Evolutionary conservation across 2,113 vertebrate genomes (phyloP).

Genomic region (Casuarius casuarius): DNA sequence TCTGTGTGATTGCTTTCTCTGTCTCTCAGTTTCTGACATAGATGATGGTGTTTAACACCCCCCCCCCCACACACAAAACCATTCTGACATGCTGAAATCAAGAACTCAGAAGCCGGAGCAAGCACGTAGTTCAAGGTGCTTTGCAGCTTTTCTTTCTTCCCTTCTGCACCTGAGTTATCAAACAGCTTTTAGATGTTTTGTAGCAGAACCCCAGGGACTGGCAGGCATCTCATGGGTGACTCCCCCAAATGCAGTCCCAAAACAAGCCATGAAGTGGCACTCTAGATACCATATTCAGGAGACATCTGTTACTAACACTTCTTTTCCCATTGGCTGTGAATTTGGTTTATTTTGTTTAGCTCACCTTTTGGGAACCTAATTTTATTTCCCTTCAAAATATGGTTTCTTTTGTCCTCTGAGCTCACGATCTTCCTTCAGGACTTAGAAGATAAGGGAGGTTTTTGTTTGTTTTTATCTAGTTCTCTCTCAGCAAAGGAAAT

Average conservation of each 20-base stretch:
- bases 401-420: neutral
- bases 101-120: neutral
- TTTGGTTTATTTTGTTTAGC: neutral
- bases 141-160: neutral
- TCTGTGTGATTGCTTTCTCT: neutral
- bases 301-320: neutral
- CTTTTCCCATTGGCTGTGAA: neutral
- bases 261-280: conserved; percentile 35
- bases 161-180: neutral
- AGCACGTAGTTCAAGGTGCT: neutral
- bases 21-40: neutral
- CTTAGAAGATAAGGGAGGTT: neutral
- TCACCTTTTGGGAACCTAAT: neutral
- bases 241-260: neutral
- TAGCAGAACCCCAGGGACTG: neutral
- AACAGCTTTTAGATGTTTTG: neutral
- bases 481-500: conserved; percentile 1
- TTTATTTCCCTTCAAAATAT: neutral
- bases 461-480: neutral
- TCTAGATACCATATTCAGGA: neutral
- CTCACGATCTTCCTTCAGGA: neutral
- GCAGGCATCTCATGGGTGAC: fast-evolving
- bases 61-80: no score
- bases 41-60: neutral
- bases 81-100: neutral